phyloP scores from a whole-genome alignment of 2,888 invertebrate genomes.

The Trichacis sp. region DNA sequence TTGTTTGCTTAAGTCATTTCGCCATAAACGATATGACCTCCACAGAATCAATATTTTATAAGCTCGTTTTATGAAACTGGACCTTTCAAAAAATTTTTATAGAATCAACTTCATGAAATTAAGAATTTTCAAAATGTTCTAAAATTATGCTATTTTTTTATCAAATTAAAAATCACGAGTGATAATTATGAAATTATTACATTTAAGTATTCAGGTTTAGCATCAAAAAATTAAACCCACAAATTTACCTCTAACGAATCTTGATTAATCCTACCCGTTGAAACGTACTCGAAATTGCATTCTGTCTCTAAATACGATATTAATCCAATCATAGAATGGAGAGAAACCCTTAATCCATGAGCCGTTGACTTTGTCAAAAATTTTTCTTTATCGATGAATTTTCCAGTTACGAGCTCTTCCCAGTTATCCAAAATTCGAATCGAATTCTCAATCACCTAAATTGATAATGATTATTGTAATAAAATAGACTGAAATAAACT shows the following conservation, averaged over 20 bases:
- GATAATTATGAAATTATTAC: too few species aligned
- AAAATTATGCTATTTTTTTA: too few species aligned
- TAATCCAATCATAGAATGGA: constrained; percentile 40
- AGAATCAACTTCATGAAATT: too few species aligned
- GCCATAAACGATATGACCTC: too few species aligned
- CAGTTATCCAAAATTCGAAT: constrained; percentile 26
- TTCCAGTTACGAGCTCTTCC: constrained; percentile 27
- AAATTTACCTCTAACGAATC: constrained; percentile 45
- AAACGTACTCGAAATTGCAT: constrained; percentile 32
- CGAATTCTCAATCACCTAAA: constrained; percentile 3
- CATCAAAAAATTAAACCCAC: constrained; percentile 3
- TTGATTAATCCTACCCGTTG: constrained; percentile 44
- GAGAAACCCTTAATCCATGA: constrained; percentile 39
- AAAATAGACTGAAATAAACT: too few species aligned
- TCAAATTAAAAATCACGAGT: too few species aligned
- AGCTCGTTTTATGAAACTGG: too few species aligned
- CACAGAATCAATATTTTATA: too few species aligned
- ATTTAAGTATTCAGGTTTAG: too few species aligned
- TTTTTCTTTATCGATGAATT: constrained; percentile 18
- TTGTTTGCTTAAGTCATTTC: too few species aligned
- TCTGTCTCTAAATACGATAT: constrained; percentile 27
- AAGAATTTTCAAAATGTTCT: too few species aligned
- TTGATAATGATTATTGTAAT: background rate
- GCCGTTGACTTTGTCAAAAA: constrained; percentile 42
- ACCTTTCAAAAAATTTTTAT: too few species aligned